phyloP scores from a whole-genome alignment of 2,888 invertebrate species.

The Coelinius sp. region DNA sequence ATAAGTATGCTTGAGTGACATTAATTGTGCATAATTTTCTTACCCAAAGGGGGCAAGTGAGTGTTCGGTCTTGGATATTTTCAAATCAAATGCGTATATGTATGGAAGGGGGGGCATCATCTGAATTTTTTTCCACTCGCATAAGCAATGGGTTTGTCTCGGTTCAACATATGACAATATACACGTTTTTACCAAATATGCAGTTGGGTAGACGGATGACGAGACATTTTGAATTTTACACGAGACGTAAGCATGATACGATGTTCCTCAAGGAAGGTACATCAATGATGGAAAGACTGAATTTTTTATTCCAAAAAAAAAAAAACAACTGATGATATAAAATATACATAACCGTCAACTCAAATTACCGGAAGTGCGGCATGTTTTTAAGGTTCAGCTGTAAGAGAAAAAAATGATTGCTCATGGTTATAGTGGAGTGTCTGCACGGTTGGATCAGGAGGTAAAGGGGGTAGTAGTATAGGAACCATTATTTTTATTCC shows the following conservation, averaged over 20 bases:
- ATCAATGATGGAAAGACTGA: not conserved
- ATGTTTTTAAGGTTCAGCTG: conserved; percentile 63
- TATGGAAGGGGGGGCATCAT: conserved; percentile 12
- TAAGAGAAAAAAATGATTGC: conserved; percentile 64
- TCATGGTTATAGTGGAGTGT: conserved; percentile 24
- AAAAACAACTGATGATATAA: too few species aligned
- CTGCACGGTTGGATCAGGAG: conserved; percentile 32
- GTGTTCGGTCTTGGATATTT: conserved; percentile 1
- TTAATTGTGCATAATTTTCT: conserved; percentile 67
- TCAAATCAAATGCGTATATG: conserved; percentile 23
- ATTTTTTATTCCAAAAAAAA: conserved; percentile 43
- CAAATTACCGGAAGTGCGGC: conserved; percentile 63
- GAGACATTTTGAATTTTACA: conserved; percentile 18
- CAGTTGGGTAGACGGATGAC: not conserved
- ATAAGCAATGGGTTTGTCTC: not conserved
- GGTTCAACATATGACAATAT: conserved; percentile 35
- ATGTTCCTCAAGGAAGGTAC: not conserved
- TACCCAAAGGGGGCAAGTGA: conserved; percentile 7
- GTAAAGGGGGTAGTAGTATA: conserved; percentile 18
- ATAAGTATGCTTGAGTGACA: conserved; percentile 66
- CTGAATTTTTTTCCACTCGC: conserved; percentile 16
- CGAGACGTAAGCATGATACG: not conserved
- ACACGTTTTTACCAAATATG: conserved; percentile 37
- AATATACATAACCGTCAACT: conserved; percentile 31
- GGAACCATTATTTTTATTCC: conserved; percentile 65